phyloP scores from a whole-genome alignment of 2,888 invertebrate species.

The Bibio marci region DNA sequence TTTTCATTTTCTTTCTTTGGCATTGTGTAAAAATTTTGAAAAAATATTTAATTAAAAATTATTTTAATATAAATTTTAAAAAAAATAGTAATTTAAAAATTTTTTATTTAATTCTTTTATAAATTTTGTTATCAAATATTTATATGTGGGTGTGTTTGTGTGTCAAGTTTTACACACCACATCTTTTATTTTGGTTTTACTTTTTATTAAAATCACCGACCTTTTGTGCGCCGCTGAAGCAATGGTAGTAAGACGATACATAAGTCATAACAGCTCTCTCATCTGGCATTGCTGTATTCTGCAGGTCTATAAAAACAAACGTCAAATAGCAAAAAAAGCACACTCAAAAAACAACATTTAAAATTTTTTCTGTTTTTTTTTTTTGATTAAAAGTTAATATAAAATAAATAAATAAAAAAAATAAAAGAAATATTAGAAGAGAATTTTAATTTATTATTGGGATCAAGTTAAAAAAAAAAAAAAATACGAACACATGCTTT shows the following conservation, averaged over 20 bases:
- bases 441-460: constrained; percentile 1
- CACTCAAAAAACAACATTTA: constrained; percentile 10
- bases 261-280: constrained; percentile 99
- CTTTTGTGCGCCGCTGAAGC: constrained; percentile 99
- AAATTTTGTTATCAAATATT: too few species aligned
- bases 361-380: neutral
- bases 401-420: constrained; percentile 7
- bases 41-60: too few species aligned
- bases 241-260: constrained; percentile 99
- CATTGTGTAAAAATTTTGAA: too few species aligned
- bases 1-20: too few species aligned
- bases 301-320: constrained; percentile 24
- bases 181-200: too few species aligned
- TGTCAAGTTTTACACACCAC: neutral
- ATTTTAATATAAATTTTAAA: too few species aligned
- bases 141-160: too few species aligned
- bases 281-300: constrained; percentile 73
- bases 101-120: too few species aligned
- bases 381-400: constrained; percentile 5
- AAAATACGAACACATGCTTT: too few species aligned
- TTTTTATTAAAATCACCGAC: constrained; percentile 38
- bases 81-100: too few species aligned
- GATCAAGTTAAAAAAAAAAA: neutral
- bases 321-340: constrained; percentile 8
- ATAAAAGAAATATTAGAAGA: neutral